These are phyloP conservation scores for Neomonachus schauinslandi DNA, from an alignment of 2,113 vertebrate species.

Conservation along the genomic window DNA sequence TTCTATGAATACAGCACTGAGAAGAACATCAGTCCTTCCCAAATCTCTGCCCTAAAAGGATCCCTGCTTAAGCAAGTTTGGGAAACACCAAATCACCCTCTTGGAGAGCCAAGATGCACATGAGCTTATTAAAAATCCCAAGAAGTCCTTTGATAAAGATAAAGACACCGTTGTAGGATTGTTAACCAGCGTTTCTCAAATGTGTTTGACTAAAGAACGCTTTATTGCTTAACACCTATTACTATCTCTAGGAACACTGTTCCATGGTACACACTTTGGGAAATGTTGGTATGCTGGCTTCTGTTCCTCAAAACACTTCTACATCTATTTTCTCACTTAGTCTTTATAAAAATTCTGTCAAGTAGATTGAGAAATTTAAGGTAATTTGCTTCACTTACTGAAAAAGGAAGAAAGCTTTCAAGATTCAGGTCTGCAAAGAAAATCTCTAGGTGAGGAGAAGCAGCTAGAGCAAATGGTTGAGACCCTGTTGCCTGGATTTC, in stretches of 20 bases:
- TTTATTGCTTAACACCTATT: background rate
- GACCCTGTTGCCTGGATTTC: background rate
- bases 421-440: background rate
- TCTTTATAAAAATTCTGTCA: background rate
- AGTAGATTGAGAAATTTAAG: background rate
- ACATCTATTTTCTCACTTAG: background rate
- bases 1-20: background rate
- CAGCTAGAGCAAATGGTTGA: background rate
- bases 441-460: background rate
- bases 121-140: background rate
- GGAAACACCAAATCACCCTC: background rate
- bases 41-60: background rate
- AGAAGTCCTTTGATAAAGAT: background rate
- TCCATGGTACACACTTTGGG: background rate
- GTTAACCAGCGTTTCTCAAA: background rate
- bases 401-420: background rate
- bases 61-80: background rate
- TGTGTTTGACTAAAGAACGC: background rate
- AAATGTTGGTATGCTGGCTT: background rate
- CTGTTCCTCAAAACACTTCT: background rate
- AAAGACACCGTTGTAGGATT: background rate
- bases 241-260: background rate
- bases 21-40: background rate
- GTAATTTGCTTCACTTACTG: slow-evolving; percentile 4
- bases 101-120: background rate